phyloP scores from a whole-genome alignment of 2,888 invertebrate species.

The Fabriciana adippe region DNA sequence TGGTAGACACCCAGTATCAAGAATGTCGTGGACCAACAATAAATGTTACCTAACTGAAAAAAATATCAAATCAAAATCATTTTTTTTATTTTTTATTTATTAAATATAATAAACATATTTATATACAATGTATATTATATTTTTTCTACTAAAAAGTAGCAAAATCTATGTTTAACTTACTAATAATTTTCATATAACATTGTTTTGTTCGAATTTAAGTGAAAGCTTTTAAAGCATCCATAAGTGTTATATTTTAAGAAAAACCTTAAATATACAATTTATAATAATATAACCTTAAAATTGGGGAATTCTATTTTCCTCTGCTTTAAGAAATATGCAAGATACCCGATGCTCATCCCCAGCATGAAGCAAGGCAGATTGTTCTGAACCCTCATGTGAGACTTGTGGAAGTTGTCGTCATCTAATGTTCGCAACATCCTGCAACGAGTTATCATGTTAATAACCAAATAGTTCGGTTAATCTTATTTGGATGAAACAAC shows the following conservation, averaged over 20 bases:
- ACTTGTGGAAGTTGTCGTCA: slow-evolving; percentile 47
- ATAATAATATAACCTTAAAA: slow-evolving; percentile 39
- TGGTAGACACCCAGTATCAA: neutral
- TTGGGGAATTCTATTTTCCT: slow-evolving; percentile 35
- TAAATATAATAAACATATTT: too few species aligned
- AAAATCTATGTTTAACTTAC: too few species aligned
- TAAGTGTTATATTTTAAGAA: too few species aligned
- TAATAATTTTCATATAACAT: too few species aligned
- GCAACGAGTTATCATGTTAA: slow-evolving; percentile 5
- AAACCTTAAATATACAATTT: too few species aligned
- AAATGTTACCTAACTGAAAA: slow-evolving; percentile 4
- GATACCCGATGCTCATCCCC: slow-evolving; percentile 53
- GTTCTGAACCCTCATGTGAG: slow-evolving; percentile 57
- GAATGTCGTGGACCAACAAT: neutral
- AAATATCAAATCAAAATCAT: neutral
- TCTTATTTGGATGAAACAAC: too few species aligned
- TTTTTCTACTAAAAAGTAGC: too few species aligned
- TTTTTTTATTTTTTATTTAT: too few species aligned
- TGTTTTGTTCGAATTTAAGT: too few species aligned
- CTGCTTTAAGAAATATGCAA: slow-evolving; percentile 50
- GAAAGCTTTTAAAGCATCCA: too few species aligned
- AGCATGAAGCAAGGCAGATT: slow-evolving; percentile 53
- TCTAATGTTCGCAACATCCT: slow-evolving; percentile 46
- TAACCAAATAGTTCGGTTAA: too few species aligned
- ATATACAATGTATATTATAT: too few species aligned